Evolutionary conservation across 1,140 invertebrate genomes (phyloP), one percentile per base, ranked within the genome.

Genomic region (Platyura marginata): DNA sequence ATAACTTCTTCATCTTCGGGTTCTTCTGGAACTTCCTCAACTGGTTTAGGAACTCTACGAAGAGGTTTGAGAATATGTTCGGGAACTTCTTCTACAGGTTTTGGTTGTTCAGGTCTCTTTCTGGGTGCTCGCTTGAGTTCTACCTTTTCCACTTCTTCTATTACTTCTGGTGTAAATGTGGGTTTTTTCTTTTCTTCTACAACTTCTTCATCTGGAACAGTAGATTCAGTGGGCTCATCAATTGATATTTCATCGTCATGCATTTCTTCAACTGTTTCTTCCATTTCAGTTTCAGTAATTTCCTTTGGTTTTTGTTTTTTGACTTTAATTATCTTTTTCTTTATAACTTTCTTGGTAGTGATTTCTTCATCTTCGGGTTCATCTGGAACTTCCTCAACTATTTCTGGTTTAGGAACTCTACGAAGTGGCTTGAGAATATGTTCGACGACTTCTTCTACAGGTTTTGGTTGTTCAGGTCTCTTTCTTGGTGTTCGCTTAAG

Each of bases 51-150:
- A n/a, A n/a, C n/a, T n/a, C n/a, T n/a, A n/a, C n/a, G n/a, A n/a
- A n/a, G n/a, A n/a, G n/a, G n/a, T n/a, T n/a, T n/a, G n/a, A n/a
- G n/a, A n/a, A n/a, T n/a, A n/a, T n/a, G n/a, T n/a, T n/a, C n/a
- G n/a, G n/a, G n/a, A n/a, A n/a, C n/a, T n/a, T n/a, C n/a, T n/a
- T n/a, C n/a, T n/a, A n/a, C n/a, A n/a, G n/a, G n/a, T n/a, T n/a
- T n/a, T n/a, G n/a, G n/a, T n/a, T n/a, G n/a, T n/a, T n/a, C n/a
- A n/a, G n/a, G n/a, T 52, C 43, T 20, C 45, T 55, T 46, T 47
- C 59, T 61, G 53, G 59, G 46, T 34, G 67, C 59, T 41, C 63
- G 61, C 44, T 64, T 68, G 11, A 67, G 52, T 47, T 64, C 55
- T 48, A 64, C 54, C 38, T 62, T 49, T 49, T 61, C 53, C 35